phyloP scores from a whole-genome alignment of 2,113 vertebrate genomes.

The Caracal caracal region DNA sequence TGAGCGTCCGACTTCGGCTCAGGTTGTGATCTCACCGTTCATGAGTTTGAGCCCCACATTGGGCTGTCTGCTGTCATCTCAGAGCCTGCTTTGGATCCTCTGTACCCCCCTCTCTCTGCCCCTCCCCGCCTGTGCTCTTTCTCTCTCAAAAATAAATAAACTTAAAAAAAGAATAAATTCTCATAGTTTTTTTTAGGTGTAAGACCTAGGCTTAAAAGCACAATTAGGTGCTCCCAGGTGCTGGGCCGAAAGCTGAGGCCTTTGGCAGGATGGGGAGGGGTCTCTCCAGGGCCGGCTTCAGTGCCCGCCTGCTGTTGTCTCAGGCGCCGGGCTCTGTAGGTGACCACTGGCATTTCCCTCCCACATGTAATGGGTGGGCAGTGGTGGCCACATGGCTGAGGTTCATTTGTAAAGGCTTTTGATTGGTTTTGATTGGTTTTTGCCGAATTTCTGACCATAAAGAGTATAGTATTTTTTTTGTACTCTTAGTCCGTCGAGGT shows the following conservation, averaged over 20 bases:
- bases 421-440: neutral
- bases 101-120: no score
- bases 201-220: accelerated
- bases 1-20: no score
- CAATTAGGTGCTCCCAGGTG: no score
- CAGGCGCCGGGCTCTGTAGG: accelerated
- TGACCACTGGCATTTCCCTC: accelerated
- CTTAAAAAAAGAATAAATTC: no score
- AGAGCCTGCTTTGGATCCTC: no score
- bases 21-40: no score
- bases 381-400: neutral
- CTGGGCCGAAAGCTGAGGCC: accelerated
- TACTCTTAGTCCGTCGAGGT: neutral
- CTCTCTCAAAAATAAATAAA: no score
- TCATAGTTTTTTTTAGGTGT: neutral
- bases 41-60: no score
- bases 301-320: neutral
- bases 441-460: neutral
- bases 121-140: no score
- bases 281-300: accelerated
- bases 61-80: no score
- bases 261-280: accelerated
- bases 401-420: neutral
- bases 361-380: accelerated
- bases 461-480: neutral